Conservation (phyloP, 2,888 invertebrate species). For the Pristionchus maxplancki region DNA sequence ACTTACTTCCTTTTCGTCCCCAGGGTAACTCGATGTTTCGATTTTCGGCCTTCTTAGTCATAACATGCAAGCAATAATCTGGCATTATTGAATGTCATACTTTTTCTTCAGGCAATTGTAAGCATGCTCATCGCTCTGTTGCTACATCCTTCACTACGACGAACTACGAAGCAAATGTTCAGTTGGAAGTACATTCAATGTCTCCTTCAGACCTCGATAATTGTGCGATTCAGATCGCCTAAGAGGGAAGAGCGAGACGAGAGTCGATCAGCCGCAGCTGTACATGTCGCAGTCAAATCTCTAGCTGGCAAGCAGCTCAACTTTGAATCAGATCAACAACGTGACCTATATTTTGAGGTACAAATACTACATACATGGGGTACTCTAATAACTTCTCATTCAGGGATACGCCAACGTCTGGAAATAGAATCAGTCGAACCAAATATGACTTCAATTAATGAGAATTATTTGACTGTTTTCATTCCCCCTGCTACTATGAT, state of each 20-base stretch:
- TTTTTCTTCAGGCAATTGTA: background rate
- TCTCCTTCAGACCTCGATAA: background rate
- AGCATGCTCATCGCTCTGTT: constrained; percentile 12
- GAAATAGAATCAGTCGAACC: background rate
- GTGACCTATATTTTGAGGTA: background rate
- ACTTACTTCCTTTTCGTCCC: background rate
- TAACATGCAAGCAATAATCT: too few species aligned
- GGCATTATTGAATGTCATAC: too few species aligned
- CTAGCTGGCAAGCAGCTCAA: background rate
- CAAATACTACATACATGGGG: background rate
- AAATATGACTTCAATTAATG: background rate
- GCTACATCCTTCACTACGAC: background rate
- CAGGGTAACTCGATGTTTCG: background rate
- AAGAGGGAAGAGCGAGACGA: background rate
- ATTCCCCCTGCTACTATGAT: background rate
- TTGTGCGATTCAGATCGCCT: background rate
- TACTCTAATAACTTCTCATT: background rate
- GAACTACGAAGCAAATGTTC: background rate
- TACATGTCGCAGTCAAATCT: background rate
- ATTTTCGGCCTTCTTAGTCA: too few species aligned
- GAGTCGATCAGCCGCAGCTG: background rate
- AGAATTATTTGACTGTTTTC: background rate
- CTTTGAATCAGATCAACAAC: background rate
- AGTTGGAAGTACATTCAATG: background rate
- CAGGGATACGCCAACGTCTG: constrained; percentile 14